Conservation (phyloP, 2,113 vertebrate genomes). For the Neotragus pygmaeus region DNA sequence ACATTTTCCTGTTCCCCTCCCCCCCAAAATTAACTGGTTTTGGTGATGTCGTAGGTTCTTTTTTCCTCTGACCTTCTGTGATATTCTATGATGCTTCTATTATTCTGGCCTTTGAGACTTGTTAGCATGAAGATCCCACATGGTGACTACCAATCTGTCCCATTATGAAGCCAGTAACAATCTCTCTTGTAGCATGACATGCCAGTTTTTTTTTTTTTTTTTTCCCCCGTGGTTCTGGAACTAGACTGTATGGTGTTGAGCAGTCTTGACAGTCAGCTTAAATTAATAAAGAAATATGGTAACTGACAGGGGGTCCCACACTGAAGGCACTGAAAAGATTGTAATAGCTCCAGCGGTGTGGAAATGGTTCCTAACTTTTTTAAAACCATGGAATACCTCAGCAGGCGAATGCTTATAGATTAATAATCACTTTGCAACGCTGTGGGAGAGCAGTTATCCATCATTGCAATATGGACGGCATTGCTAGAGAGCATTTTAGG, state of each 20-base stretch:
- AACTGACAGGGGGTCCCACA: not conserved
- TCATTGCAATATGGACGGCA: not conserved
- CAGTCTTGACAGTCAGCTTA: not conserved
- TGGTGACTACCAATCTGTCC: not conserved
- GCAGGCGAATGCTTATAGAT: slow-evolving; percentile 53
- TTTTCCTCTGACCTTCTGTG: not conserved
- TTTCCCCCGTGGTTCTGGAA: not conserved
- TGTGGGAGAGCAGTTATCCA: slow-evolving; percentile 49
- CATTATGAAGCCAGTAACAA: not conserved
- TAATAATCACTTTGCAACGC: slow-evolving; percentile 65
- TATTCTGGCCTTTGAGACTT: not conserved
- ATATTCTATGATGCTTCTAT: not conserved
- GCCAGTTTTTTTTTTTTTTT: not conserved
- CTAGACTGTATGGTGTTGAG: not conserved
- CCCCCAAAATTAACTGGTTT: not conserved
- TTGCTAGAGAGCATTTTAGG: slow-evolving; percentile 31
- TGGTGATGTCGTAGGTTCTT: not conserved
- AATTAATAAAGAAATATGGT: slow-evolving; percentile 57
- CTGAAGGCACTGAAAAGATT: slow-evolving; percentile 9
- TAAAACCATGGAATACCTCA: slow-evolving; percentile 35
- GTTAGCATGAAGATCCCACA: not conserved
- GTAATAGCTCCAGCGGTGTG: not conserved
- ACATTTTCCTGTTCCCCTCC: not conserved
- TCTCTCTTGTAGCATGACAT: not conserved
- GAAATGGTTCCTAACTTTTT: slow-evolving; percentile 50